A percentile compares a stretch with the other conserved stretches of the same genome.
These are phyloP conservation scores for Caenorhabditis plicata DNA, from an alignment of 2,888 invertebrate genomes.

Conservation along the genomic window DNA sequence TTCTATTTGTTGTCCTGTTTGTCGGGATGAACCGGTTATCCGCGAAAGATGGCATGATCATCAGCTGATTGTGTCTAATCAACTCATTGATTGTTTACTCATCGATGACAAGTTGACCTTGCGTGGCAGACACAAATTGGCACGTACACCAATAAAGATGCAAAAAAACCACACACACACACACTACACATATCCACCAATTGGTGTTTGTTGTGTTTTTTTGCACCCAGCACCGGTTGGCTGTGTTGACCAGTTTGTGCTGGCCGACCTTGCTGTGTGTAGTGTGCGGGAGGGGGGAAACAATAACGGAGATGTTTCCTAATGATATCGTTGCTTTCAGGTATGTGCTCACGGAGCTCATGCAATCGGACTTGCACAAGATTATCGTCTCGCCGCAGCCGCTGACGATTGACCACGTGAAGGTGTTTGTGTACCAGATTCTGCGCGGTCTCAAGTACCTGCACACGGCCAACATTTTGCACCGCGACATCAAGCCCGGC, in stretches of 20 bases:
- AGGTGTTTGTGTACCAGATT: slow-evolving; percentile 99
- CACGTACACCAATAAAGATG: no score
- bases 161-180: no score
- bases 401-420: slow-evolving; percentile 97
- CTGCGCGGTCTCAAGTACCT: slow-evolving; percentile 96
- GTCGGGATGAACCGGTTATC: no score
- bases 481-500: slow-evolving; percentile 98
- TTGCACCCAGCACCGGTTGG: slow-evolving; percentile 10
- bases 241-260: slow-evolving; percentile 7
- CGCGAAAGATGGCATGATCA: no score
- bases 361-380: slow-evolving; percentile 99
- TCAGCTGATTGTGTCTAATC: neutral
- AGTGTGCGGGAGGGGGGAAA: neutral
- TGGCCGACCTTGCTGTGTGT: neutral
- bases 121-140: neutral
- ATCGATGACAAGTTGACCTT: no score
- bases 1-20: neutral
- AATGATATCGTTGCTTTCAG: slow-evolving; percentile 72
- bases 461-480: slow-evolving; percentile 94
- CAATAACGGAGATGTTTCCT: neutral
- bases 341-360: slow-evolving; percentile 98
- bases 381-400: slow-evolving; percentile 99
- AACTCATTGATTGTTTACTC: no score
- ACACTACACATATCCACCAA: no score
- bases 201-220: slow-evolving; percentile 9